Conservation (phyloP, 2,113 vertebrate species). For the Mionectes macconnelli region DNA sequence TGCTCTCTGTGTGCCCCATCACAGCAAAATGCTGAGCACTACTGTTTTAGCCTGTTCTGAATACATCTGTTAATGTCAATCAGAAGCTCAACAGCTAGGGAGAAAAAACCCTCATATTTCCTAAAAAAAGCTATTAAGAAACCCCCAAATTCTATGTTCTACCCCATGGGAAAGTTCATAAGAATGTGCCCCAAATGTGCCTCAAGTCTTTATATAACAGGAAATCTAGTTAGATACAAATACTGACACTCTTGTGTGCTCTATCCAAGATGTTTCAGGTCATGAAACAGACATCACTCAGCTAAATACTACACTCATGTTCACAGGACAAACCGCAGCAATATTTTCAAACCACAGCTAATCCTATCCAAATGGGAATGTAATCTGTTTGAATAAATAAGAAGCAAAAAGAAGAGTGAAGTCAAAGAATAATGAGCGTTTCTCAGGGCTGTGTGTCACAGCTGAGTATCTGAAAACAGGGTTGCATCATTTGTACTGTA, state of each 20-base stretch:
- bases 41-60: not conserved
- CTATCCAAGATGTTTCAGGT: slow-evolving; percentile 52
- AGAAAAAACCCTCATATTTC: not conserved
- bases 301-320: slow-evolving; percentile 54
- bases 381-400: slow-evolving; percentile 65
- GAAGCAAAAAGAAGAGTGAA: slow-evolving; percentile 34
- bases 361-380: slow-evolving; percentile 63
- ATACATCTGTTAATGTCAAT: not conserved
- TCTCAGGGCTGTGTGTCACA: not conserved
- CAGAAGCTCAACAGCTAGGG: not conserved
- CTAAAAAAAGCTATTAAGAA: not conserved
- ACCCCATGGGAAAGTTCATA: not conserved
- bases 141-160: not conserved
- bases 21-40: not conserved
- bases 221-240: slow-evolving; percentile 52
- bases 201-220: slow-evolving; percentile 6
- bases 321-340: slow-evolving; percentile 49
- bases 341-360: slow-evolving; percentile 53
- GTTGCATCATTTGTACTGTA: slow-evolving; percentile 24
- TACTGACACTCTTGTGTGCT: not conserved
- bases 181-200: not conserved
- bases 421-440: slow-evolving; percentile 15
- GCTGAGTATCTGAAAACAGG: not conserved
- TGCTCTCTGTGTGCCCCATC: not conserved
- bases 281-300: slow-evolving; percentile 27